Percentiles rank a stretch among this genome's conserved stretches.
phyloP scores from a whole-genome alignment of 2,888 invertebrate species.

The Anthoptus insignis region DNA sequence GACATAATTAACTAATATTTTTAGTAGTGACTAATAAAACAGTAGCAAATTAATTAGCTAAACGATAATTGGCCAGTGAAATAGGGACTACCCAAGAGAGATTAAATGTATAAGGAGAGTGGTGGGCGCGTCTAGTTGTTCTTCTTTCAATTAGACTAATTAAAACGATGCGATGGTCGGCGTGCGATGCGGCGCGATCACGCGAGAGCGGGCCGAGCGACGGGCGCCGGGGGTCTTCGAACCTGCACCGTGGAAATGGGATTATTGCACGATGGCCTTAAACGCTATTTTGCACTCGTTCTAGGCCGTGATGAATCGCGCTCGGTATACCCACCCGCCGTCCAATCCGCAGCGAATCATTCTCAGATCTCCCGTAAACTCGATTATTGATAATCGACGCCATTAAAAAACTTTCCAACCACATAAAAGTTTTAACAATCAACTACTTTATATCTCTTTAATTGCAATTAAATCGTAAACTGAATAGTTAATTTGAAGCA shows the following conservation, averaged over 20 bases:
- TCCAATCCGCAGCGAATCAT: conserved; percentile 46
- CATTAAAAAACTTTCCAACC: conserved; percentile 14
- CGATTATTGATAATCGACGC: conserved; percentile 1
- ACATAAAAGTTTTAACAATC: conserved; percentile 10
- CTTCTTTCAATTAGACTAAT: conserved; percentile 77
- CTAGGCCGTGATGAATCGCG: conserved; percentile 57
- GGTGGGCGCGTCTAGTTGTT: conserved; percentile 53
- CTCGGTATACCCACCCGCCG: conserved; percentile 42
- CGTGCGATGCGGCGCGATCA: conserved; percentile 60
- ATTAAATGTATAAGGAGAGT: conserved; percentile 51
- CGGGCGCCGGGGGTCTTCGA: conserved; percentile 68
- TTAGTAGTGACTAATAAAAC: neutral
- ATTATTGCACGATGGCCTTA: conserved; percentile 77
- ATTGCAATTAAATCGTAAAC: conserved; percentile 29
- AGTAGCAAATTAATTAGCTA: conserved; percentile 7
- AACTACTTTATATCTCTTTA: conserved; percentile 12
- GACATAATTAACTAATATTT: too few relatives aligned
- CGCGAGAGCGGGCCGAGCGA: conserved; percentile 59
- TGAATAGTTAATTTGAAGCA: conserved; percentile 24
- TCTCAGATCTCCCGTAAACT: conserved; percentile 24
- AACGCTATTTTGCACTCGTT: conserved; percentile 73
- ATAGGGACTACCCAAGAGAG: conserved; percentile 32
- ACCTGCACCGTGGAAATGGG: conserved; percentile 80
- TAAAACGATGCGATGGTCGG: conserved; percentile 55
- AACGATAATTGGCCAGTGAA: neutral